These are phyloP conservation scores for Artibeus jamaicensis DNA, from an alignment of 2,797 vertebrate species.

Conservation along the genomic window DNA sequence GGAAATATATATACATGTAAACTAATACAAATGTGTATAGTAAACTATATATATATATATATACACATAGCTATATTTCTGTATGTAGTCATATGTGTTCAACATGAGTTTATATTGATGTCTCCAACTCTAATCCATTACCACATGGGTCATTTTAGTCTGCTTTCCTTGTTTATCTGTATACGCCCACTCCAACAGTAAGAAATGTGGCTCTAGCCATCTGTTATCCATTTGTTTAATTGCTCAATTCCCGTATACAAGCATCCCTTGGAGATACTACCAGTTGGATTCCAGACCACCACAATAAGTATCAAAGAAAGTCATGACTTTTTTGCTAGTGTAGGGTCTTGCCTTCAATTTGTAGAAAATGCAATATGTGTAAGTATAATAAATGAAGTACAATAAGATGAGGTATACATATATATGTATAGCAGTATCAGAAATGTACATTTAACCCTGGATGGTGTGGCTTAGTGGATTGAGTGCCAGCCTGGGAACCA, in stretches of 20 bases:
- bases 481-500: no score
- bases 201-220: neutral
- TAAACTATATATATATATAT: neutral
- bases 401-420: neutral
- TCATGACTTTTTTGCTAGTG: neutral
- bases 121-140: neutral
- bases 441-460: neutral
- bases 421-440: neutral
- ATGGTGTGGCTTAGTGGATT: no score
- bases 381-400: neutral
- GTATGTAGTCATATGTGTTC: neutral
- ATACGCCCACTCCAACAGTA: neutral
- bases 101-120: neutral
- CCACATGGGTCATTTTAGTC: neutral
- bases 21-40: neutral
- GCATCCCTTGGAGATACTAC: neutral
- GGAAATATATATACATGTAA: no score
- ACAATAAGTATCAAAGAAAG: neutral
- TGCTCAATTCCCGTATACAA: neutral
- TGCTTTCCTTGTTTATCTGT: neutral
- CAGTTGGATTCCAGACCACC: neutral
- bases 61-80: neutral
- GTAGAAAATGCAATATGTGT: neutral
- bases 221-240: neutral
- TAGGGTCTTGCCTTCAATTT: neutral